Conservation (phyloP, 2,888 invertebrate species). For the Sclerodermus sp. region DNA sequence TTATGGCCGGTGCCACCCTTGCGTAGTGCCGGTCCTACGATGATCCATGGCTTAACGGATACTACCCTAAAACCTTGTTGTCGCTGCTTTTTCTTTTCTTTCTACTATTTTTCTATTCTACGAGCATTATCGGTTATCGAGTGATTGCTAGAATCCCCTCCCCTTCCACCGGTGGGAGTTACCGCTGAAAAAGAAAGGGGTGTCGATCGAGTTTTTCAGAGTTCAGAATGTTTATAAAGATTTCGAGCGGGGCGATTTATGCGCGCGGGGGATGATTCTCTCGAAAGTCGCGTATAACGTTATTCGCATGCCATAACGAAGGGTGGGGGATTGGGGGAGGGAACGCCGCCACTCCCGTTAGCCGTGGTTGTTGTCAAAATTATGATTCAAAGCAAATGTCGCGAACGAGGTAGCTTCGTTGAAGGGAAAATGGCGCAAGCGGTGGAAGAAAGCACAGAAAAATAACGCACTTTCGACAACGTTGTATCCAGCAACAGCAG, state of each 20-base stretch:
- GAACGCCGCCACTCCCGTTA: too few relatives aligned
- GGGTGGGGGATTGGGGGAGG: too few relatives aligned
- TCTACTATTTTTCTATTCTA: not conserved
- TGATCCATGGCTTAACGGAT: constrained; percentile 36
- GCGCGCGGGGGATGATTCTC: too few relatives aligned
- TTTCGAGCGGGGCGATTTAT: too few relatives aligned
- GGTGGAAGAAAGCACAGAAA: constrained; percentile 6
- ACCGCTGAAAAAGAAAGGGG: too few relatives aligned
- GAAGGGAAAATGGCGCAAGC: not conserved
- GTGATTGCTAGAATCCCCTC: too few relatives aligned
- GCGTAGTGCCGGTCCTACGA: constrained; percentile 20
- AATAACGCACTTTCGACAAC: constrained; percentile 16
- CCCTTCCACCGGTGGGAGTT: too few relatives aligned
- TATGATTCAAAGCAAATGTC: not conserved
- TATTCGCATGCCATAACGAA: too few relatives aligned
- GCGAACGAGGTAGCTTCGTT: not conserved
- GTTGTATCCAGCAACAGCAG: constrained; percentile 22
- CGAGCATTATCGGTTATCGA: not conserved
- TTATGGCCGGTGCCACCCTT: constrained; percentile 44
- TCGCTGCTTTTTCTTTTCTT: not conserved
- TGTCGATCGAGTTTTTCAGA: too few relatives aligned
- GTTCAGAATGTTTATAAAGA: too few relatives aligned
- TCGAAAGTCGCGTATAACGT: too few relatives aligned
- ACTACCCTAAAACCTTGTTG: constrained; percentile 11
- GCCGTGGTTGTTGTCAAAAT: not conserved